A percentile compares a stretch with the other conserved stretches of the same genome.
Evolutionary conservation across 2,888 invertebrate genomes (phyloP).

Genomic region (Drosophila engyochracea): DNA sequence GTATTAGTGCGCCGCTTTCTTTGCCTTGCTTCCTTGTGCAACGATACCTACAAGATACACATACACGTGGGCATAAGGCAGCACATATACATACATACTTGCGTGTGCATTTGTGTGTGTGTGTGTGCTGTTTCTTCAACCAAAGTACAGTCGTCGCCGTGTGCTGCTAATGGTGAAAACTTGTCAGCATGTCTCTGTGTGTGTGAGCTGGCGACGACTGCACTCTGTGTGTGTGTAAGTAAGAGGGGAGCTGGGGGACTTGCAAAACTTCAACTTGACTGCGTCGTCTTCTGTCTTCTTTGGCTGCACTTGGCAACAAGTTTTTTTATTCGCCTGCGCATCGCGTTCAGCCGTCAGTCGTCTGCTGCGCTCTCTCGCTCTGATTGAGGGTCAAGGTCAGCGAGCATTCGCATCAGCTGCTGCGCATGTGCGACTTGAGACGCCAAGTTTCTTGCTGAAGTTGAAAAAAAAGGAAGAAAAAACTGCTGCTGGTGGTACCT

Average conservation of each 20-base stretch:
- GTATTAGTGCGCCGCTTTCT: conserved; percentile 48
- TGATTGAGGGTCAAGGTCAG: conserved; percentile 80
- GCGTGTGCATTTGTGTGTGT: conserved; percentile 21
- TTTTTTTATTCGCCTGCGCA: conserved; percentile 41
- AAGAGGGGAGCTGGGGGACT: background rate
- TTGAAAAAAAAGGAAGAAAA: background rate
- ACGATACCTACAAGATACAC: conserved; percentile 38
- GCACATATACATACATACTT: conserved; percentile 15
- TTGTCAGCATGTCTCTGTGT: conserved; percentile 48
- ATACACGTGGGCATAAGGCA: conserved; percentile 42
- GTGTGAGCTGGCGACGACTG: conserved; percentile 33
- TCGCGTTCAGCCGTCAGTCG: conserved; percentile 37
- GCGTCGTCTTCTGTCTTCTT: conserved; percentile 35
- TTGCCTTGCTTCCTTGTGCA: conserved; percentile 66
- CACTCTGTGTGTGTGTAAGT: conserved; percentile 4
- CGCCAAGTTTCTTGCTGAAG: conserved; percentile 28
- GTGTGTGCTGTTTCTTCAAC: conserved; percentile 47
- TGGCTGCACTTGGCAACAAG: conserved; percentile 76
- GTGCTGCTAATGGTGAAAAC: conserved; percentile 74
- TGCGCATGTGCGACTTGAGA: conserved; percentile 70
- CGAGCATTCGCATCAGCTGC: conserved; percentile 71
- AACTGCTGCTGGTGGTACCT: conserved; percentile 15
- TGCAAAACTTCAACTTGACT: conserved; percentile 59
- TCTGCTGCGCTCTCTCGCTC: conserved; percentile 34
- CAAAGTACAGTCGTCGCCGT: conserved; percentile 73